Conservation (phyloP, 2,797 vertebrate species). For the Sylvilagus floridanus region DNA sequence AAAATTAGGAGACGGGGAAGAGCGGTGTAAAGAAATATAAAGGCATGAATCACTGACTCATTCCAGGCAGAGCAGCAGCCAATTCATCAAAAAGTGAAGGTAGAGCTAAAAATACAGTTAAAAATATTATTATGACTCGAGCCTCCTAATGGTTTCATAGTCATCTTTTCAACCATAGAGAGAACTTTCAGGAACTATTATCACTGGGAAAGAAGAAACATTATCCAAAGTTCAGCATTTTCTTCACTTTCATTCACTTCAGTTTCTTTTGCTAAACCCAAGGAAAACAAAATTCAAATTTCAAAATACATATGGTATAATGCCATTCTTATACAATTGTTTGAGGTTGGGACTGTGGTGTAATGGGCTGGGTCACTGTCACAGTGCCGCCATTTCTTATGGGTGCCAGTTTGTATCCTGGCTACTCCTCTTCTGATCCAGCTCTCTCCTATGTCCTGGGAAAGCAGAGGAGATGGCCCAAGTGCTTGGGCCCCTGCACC, state of each 20-base stretch:
- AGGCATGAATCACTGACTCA: conserved; percentile 15
- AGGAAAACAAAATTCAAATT: conserved; percentile 44
- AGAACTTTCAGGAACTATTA: conserved; percentile 42
- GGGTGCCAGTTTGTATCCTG: too few relatives aligned
- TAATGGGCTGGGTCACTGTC: too few relatives aligned
- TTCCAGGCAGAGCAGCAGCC: neutral
- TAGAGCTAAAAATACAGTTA: conserved; percentile 21
- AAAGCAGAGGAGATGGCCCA: too few relatives aligned
- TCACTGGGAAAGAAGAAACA: conserved; percentile 28
- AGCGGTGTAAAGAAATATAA: neutral
- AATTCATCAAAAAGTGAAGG: conserved; percentile 29
- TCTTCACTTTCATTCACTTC: conserved; percentile 31
- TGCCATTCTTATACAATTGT: conserved; percentile 15
- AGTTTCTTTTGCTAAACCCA: conserved; percentile 52
- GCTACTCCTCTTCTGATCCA: too few relatives aligned
- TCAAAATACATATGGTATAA: conserved; percentile 52
- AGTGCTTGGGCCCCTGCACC: too few relatives aligned
- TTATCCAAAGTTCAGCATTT: conserved; percentile 29
- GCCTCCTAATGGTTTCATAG: neutral
- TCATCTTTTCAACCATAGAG: conserved; percentile 52
- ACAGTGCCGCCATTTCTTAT: too few relatives aligned
- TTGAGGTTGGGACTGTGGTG: too few relatives aligned
- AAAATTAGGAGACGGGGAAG: neutral
- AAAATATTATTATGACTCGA: conserved; percentile 50
- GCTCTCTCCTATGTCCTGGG: too few relatives aligned